phyloP scores from a whole-genome alignment of 2,113 vertebrate genomes.

The Grus americana region DNA sequence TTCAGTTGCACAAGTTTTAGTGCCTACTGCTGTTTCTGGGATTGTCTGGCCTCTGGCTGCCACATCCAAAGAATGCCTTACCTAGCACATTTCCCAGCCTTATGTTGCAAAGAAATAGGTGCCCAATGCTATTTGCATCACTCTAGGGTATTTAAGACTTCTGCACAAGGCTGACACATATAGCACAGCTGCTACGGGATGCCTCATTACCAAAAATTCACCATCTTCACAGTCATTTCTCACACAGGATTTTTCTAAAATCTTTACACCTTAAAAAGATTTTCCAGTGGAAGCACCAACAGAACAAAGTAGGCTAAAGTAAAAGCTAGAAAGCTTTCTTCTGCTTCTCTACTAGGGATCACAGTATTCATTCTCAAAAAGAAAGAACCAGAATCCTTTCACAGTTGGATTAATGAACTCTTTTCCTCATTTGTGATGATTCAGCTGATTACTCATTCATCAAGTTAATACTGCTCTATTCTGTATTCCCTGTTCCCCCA shows the following conservation, averaged over 20 bases:
- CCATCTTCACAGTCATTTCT: neutral
- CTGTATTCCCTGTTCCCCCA: neutral
- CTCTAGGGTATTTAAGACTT: neutral
- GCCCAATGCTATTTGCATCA: neutral
- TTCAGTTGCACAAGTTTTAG: neutral
- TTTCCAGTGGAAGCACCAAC: neutral
- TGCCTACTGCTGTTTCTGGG: neutral
- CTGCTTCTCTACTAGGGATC: neutral
- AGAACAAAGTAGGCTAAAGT: neutral
- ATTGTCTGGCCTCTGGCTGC: neutral
- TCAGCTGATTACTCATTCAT: neutral
- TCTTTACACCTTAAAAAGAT: neutral
- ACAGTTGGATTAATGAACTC: neutral
- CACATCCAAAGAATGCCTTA: neutral
- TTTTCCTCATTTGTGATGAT: neutral
- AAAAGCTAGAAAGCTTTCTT: neutral
- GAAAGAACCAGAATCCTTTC: neutral
- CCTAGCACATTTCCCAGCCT: neutral
- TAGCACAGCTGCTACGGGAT: neutral
- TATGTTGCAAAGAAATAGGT: neutral
- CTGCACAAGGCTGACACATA: neutral
- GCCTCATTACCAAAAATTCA: neutral
- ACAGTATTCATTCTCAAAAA: neutral
- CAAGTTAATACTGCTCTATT: neutral
- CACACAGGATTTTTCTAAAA: neutral